Base-by-base conservation (phyloP, 2,113 vertebrate genomes). In the Semnornis frantzii region DNA sequence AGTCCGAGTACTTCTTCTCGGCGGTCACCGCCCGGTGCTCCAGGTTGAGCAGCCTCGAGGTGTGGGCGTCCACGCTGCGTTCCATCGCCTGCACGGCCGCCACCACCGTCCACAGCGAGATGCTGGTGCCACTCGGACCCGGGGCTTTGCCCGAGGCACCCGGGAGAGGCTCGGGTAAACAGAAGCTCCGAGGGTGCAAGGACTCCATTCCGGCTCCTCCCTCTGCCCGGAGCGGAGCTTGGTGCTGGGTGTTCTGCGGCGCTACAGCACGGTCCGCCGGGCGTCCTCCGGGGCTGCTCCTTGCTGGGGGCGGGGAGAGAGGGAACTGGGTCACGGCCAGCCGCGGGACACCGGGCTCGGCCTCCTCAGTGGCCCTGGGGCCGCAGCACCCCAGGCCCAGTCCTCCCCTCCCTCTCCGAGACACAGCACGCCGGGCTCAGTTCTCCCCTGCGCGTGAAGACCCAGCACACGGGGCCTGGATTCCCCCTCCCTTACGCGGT, bases 101-200 rank as follows among this genome's bases (percentile, higher is more conserved):
- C 93, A 98, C 98, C 76, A 98, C 98, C 1, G 98, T 98, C 98
- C 98, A 98, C 80, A 98, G 95, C 23, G 98, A 98, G n/a, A 52
- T 52, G 50, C 55, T 95, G 4, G 94, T 42, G 8, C 94, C 94
- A 57, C 96, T 91, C 68, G 96, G 63, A 69, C 95, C 89, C n/a
- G 93, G 85, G 42, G 96, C 95, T 10, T 89, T 74, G 75, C 91
- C 93, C 1, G 96, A 19, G 50, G 50, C 50, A 18, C 23, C 50
- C 12, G 50, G 50, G 50, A 52, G 50, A 52, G 50, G 79, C 27
- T 83, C 63, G 1, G 96, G 91, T 75, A 94, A 92, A 55, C 76
- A 96, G 39, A 94, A 91, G 58, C 96, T 90, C 76, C 92, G 76
- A 0, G 91, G 87, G 19, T 89, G 80, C 68, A 84, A 77, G 39